phyloP scores from a whole-genome alignment of 2,797 vertebrate species.

The Helostoma temminkii region DNA sequence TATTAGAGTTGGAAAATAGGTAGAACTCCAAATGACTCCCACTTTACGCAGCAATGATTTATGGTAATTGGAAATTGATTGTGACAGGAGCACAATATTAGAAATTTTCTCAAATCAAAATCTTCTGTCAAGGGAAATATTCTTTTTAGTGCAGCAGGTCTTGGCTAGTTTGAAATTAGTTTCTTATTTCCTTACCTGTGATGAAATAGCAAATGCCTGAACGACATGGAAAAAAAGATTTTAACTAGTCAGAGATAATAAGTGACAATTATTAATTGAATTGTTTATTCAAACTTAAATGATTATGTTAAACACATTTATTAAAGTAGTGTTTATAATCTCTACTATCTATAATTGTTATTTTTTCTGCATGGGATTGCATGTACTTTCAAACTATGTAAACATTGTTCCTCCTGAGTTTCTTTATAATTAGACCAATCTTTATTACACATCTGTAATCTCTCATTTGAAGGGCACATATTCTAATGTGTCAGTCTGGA shows the following conservation, averaged over 20 bases:
- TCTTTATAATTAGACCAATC: constrained; percentile 64
- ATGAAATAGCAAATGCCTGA: constrained; percentile 77
- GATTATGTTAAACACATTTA: constrained; percentile 41
- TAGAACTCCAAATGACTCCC: constrained; percentile 82
- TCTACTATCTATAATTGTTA: constrained; percentile 41
- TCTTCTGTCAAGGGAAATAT: constrained; percentile 85
- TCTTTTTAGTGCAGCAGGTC: constrained; percentile 82
- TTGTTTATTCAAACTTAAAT: constrained; percentile 50
- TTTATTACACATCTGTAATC: constrained; percentile 73
- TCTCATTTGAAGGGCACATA: constrained; percentile 68
- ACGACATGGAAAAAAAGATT: constrained; percentile 64
- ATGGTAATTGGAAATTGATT: constrained; percentile 87
- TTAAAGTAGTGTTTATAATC: constrained; percentile 50
- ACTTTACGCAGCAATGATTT: constrained; percentile 84
- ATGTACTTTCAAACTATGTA: constrained; percentile 53
- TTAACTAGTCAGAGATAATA: constrained; percentile 60
- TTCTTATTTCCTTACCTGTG: constrained; percentile 81
- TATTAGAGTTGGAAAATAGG: constrained; percentile 82
- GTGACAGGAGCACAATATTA: constrained; percentile 86
- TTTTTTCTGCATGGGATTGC: constrained; percentile 39
- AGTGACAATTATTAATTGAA: constrained; percentile 54
- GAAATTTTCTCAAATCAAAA: constrained; percentile 85
- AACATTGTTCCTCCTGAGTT: constrained; percentile 52
- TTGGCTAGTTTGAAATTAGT: constrained; percentile 80
- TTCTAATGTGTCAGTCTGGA: constrained; percentile 67